phyloP scores from a whole-genome alignment of 2,113 vertebrate species.

The Chitala chitala region DNA sequence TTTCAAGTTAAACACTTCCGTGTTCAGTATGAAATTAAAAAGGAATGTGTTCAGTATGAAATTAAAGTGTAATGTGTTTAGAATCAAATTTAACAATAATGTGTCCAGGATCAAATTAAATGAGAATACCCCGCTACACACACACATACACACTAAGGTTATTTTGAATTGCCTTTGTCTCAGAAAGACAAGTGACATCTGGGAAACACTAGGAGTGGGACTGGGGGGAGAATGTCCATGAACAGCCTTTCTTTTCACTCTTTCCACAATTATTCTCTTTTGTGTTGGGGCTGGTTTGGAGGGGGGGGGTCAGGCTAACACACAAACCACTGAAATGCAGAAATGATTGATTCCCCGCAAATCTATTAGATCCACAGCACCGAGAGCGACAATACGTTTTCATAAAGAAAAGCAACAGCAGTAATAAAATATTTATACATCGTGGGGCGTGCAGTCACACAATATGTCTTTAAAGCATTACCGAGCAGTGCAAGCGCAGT shows the following conservation, averaged over 20 bases:
- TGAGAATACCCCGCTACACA: no score
- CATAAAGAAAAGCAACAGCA: constrained; percentile 27
- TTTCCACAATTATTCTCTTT: neutral
- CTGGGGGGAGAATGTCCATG: neutral
- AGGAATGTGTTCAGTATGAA: neutral
- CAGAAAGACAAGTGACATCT: neutral
- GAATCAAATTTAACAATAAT: no score
- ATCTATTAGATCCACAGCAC: constrained; percentile 28
- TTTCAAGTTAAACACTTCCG: neutral
- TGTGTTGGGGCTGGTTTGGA: neutral
- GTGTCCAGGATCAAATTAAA: no score
- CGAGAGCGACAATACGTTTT: constrained; percentile 44
- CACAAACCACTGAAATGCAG: neutral
- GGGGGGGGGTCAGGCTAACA: neutral
- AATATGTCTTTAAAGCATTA: constrained; percentile 14
- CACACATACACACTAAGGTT: no score
- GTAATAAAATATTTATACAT: constrained; percentile 51
- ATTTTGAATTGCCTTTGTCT: neutral
- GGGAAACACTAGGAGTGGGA: neutral
- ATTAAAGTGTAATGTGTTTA: no score
- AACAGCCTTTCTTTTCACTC: neutral
- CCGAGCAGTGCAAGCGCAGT: neutral
- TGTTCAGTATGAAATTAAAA: constrained; percentile 10
- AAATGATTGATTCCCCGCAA: constrained; percentile 35
- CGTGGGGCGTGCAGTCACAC: constrained; percentile 27